phyloP scores from a whole-genome alignment of 2,888 invertebrate genomes.

The Subacronicta megacephala region DNA sequence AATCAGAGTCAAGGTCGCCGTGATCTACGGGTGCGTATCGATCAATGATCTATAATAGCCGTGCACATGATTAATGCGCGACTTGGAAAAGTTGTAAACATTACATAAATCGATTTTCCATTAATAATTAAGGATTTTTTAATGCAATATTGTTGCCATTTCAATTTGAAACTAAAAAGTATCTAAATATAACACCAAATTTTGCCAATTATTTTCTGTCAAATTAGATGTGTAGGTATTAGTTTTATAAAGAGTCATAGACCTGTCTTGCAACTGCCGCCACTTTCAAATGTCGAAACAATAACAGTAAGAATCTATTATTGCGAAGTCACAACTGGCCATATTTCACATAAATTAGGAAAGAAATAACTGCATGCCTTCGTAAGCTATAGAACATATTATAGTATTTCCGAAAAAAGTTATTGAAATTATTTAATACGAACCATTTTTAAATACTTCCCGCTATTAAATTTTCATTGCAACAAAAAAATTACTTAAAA shows the following conservation, averaged over 20 bases:
- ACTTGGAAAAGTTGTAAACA: slow-evolving; percentile 12
- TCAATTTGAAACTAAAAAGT: neutral
- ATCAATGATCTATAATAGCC: slow-evolving; percentile 72
- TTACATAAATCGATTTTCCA: slow-evolving; percentile 10
- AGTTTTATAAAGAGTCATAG: slow-evolving; percentile 12
- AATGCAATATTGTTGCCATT: neutral
- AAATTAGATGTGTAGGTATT: too few relatives aligned
- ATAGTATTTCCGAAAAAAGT: neutral
- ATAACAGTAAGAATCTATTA: slow-evolving; percentile 39
- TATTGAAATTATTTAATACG: too few relatives aligned
- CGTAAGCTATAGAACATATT: too few relatives aligned
- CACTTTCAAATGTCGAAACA: slow-evolving; percentile 50
- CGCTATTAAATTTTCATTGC: too few relatives aligned
- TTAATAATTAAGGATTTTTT: neutral
- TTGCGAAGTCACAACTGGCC: slow-evolving; percentile 29
- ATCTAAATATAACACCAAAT: neutral
- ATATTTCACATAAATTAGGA: slow-evolving; percentile 40
- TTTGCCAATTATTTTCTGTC: neutral
- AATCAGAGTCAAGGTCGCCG: slow-evolving; percentile 79
- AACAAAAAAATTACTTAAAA: neutral
- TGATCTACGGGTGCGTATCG: slow-evolving; percentile 73
- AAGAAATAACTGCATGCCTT: slow-evolving; percentile 34
- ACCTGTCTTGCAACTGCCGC: slow-evolving; percentile 27
- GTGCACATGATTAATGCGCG: slow-evolving; percentile 45
- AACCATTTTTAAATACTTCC: too few relatives aligned